Conservation (phyloP, 2,113 vertebrate species). For the Apeltes quadracus region DNA sequence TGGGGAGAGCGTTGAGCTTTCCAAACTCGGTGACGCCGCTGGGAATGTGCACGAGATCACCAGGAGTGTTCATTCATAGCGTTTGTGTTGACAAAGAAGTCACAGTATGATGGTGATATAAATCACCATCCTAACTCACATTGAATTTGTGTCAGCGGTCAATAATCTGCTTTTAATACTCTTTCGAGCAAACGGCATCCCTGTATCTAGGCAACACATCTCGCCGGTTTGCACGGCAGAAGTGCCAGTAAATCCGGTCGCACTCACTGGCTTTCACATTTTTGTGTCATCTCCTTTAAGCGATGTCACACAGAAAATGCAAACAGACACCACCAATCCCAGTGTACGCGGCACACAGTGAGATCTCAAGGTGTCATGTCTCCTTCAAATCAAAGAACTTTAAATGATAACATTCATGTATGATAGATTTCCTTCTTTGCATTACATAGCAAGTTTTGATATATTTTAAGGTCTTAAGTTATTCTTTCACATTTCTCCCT, state of each 20-base stretch:
- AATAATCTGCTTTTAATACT: not conserved
- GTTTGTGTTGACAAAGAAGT: not conserved
- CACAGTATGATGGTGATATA: not conserved
- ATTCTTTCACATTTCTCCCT: constrained; percentile 3
- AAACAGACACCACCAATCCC: not conserved
- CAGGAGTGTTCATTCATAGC: not conserved
- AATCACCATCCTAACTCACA: not conserved
- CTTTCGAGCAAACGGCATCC: not conserved
- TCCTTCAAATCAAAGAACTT: not conserved
- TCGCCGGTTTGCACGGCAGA: not conserved
- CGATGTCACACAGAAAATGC: not conserved
- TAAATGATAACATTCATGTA: not conserved
- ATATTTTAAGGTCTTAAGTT: not conserved
- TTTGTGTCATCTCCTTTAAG: not conserved
- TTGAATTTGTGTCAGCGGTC: not conserved
- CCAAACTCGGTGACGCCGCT: constrained; percentile 41
- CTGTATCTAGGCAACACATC: not conserved
- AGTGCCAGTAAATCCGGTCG: not conserved
- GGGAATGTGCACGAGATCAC: not conserved
- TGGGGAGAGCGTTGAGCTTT: constrained; percentile 41
- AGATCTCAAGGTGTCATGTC: not conserved
- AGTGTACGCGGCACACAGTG: not conserved
- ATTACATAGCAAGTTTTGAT: not conserved
- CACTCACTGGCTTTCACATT: constrained; percentile 4
- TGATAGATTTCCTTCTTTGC: not conserved